phyloP scores from a whole-genome alignment of 2,888 invertebrate genomes.

The Drosophila crucigera region DNA sequence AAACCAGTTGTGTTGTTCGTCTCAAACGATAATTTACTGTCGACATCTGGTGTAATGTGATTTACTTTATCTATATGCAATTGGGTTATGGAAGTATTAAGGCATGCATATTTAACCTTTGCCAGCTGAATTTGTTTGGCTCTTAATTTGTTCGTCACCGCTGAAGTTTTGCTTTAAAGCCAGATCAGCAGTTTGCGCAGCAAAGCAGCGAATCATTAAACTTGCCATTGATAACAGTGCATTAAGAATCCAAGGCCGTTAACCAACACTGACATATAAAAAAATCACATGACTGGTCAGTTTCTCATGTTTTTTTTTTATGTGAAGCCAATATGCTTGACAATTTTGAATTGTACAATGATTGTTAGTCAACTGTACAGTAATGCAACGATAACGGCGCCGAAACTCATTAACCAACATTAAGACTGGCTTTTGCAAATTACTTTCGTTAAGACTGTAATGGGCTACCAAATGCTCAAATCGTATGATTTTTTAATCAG shows the following conservation, averaged over 20 bases:
- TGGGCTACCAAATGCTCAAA: constrained; percentile 20
- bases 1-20: constrained; percentile 22
- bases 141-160: neutral
- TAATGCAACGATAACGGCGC: neutral
- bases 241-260: constrained; percentile 14
- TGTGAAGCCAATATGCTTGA: neutral
- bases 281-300: neutral
- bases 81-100: neutral
- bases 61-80: constrained; percentile 2
- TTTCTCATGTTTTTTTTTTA: neutral
- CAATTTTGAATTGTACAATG: neutral
- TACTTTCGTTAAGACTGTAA: constrained; percentile 33
- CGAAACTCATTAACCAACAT: constrained; percentile 20
- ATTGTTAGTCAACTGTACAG: neutral
- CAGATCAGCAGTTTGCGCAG: constrained; percentile 35
- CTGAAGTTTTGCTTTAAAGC: constrained; percentile 38
- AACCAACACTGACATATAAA: neutral
- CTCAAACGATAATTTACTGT: neutral
- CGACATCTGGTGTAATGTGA: neutral
- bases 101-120: neutral
- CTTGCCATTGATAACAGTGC: constrained; percentile 30
- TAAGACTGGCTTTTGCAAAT: constrained; percentile 5
- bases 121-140: neutral
- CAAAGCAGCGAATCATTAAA: neutral
- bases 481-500: constrained; percentile 46